These are phyloP conservation scores for Caiman crocodilus DNA, from an alignment of 2,797 vertebrate genomes.

Conservation along the genomic window DNA sequence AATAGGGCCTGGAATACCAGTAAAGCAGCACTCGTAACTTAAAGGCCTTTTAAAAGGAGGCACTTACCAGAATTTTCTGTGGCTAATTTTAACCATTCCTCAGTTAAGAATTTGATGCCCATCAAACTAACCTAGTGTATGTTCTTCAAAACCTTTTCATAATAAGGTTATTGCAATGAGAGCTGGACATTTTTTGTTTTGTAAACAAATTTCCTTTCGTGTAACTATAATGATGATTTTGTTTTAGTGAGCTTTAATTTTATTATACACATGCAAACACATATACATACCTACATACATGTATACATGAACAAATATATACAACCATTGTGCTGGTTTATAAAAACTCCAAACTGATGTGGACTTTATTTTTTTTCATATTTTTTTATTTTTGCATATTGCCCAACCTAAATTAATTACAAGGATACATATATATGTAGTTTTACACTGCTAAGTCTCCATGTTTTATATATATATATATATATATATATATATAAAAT, in stretches of 20 bases:
- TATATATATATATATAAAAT: no score
- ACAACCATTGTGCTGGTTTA: no score
- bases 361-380: no score
- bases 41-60: background rate
- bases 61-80: background rate
- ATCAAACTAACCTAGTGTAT: background rate
- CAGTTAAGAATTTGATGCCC: background rate
- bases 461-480: no score
- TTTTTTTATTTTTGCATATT: no score
- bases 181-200: slow-evolving; percentile 16
- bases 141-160: slow-evolving; percentile 8
- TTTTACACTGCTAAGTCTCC: no score
- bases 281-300: no score
- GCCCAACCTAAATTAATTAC: no score
- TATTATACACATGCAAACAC: background rate
- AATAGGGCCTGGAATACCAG: background rate
- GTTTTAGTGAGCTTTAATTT: slow-evolving; percentile 5
- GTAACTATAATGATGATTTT: background rate
- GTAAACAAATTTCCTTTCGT: slow-evolving; percentile 14
- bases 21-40: background rate
- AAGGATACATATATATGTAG: no score
- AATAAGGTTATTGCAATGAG: slow-evolving; percentile 6
- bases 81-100: background rate
- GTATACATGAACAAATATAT: no score
- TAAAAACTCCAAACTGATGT: no score